Conservation (phyloP, 2,113 vertebrate genomes). For the Passer domesticus region DNA sequence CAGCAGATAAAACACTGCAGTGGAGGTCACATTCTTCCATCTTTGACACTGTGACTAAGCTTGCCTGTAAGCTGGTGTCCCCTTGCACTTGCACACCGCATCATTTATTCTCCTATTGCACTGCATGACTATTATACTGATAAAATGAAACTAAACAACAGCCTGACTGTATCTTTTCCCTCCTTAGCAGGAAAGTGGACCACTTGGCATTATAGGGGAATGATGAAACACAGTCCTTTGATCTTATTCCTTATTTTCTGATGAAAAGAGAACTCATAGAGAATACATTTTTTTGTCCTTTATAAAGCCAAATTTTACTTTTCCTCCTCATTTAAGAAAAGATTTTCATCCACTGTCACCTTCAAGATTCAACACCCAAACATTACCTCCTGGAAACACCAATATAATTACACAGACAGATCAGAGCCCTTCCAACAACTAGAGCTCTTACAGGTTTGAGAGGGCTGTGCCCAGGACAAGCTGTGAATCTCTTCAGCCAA, state of each 20-base stretch:
- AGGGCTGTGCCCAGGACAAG: neutral
- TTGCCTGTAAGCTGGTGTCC: neutral
- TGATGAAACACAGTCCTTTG: neutral
- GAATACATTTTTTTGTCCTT: neutral
- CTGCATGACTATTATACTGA: neutral
- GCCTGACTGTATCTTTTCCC: neutral
- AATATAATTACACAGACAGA: neutral
- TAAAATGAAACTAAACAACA: neutral
- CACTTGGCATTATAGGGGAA: neutral
- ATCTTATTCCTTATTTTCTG: neutral
- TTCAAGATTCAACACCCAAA: neutral
- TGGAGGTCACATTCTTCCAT: conserved; percentile 20
- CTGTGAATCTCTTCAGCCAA: neutral
- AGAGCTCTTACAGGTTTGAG: neutral
- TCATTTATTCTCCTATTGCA: neutral
- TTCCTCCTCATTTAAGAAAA: neutral
- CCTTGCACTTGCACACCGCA: neutral
- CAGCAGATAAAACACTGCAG: conserved; percentile 12
- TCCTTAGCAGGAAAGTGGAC: neutral
- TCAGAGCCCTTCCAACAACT: neutral
- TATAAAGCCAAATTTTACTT: neutral
- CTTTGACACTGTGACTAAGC: neutral
- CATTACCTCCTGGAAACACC: neutral
- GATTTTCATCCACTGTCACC: neutral
- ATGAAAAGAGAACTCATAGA: neutral